phyloP scores from a whole-genome alignment of 2,113 vertebrate genomes.

The Apodemus sylvaticus region DNA sequence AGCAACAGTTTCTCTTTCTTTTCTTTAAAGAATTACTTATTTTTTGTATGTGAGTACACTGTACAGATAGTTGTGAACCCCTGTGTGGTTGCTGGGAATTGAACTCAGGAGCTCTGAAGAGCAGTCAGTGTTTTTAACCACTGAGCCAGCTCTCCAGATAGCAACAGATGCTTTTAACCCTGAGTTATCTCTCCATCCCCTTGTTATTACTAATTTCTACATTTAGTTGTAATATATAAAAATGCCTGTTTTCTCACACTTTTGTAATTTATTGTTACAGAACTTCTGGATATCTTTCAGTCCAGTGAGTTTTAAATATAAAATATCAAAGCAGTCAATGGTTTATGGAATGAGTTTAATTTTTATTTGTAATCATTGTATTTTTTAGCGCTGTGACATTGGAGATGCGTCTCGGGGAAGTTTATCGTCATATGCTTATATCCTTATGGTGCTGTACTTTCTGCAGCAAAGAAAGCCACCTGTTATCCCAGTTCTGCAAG shows the following conservation, averaged over 20 bases:
- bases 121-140: too few species aligned
- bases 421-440: conserved; percentile 99
- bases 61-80: too few species aligned
- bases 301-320: conserved; percentile 38
- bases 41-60: too few species aligned
- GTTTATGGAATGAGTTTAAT: conserved; percentile 45
- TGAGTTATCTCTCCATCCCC: neutral
- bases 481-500: conserved; percentile 97
- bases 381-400: conserved; percentile 96
- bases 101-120: too few species aligned
- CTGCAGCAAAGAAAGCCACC: conserved; percentile 97
- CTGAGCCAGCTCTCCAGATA: neutral
- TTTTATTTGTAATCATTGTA: conserved; percentile 59
- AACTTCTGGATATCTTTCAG: conserved; percentile 20
- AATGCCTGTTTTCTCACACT: neutral
- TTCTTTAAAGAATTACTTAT: too few species aligned
- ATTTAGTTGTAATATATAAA: conserved; percentile 15
- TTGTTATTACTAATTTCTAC: neutral
- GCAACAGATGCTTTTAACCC: neutral
- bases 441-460: conserved; percentile 99
- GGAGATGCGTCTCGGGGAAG: conserved; percentile 98
- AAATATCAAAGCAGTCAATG: neutral
- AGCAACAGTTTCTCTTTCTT: neutral
- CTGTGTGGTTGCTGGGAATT: too few species aligned
- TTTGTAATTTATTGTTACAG: conserved; percentile 24